A percentile compares a stretch with the other conserved stretches of the same genome.
phyloP scores from a whole-genome alignment of 1,140 invertebrate species.

The Propsilocerus akamusi region DNA sequence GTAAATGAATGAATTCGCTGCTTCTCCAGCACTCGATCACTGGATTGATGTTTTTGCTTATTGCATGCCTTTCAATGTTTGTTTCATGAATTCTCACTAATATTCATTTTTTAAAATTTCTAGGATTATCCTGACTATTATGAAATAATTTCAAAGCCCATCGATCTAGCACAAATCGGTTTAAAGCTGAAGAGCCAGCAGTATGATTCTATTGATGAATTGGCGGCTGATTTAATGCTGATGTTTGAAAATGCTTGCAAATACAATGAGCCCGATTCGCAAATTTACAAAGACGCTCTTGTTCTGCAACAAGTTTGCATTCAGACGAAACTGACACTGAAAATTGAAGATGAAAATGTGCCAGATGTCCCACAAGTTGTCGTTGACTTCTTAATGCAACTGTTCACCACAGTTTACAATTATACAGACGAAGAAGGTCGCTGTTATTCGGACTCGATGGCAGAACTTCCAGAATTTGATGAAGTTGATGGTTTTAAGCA shows the following conservation, averaged over 20 bases:
- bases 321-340: constrained; percentile 78
- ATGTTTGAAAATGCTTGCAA: constrained; percentile 99
- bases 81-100: background rate
- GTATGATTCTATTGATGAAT: constrained; percentile 77
- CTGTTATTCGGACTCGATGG: constrained; percentile 90
- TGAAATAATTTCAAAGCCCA: constrained; percentile 92
- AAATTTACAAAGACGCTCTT: constrained; percentile 96
- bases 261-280: constrained; percentile 97
- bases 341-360: constrained; percentile 55
- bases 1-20: too few species aligned
- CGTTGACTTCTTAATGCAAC: constrained; percentile 75
- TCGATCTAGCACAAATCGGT: constrained; percentile 91
- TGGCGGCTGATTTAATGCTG: constrained; percentile 82
- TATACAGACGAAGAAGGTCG: constrained; percentile 91
- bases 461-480: constrained; percentile 80
- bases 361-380: constrained; percentile 78
- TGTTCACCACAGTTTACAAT: constrained; percentile 90
- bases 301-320: constrained; percentile 79
- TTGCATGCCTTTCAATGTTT: too few species aligned
- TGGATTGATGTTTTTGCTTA: too few species aligned
- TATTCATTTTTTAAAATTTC: constrained; percentile 9
- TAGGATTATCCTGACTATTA: constrained; percentile 95
- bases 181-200: constrained; percentile 60
- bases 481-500: constrained; percentile 50
- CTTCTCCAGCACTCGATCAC: too few species aligned